These are phyloP conservation scores for Pseudorectes ferrugineus DNA, from an alignment of 2,113 vertebrate genomes.

Conservation along the genomic window DNA sequence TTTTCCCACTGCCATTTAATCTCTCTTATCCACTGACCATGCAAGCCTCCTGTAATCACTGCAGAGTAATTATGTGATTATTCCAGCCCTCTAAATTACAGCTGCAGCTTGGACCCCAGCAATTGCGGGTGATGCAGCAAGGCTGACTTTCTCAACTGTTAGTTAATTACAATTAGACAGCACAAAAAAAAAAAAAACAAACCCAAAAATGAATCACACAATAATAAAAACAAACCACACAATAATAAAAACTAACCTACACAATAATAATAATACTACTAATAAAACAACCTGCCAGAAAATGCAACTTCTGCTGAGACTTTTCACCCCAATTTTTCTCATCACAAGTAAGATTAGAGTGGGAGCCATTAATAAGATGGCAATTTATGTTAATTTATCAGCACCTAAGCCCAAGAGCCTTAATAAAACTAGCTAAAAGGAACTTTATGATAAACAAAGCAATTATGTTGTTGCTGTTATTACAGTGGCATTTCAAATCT, in stretches of 20 bases:
- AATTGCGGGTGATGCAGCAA: conserved; percentile 38
- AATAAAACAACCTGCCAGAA: not conserved
- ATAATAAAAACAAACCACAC: not conserved
- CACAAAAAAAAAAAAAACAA: not conserved
- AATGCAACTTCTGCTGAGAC: not conserved
- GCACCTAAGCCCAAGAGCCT: not conserved
- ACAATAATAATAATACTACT: not conserved
- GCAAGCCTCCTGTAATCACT: conserved; percentile 37
- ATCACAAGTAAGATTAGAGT: not conserved
- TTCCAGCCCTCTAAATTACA: conserved; percentile 61
- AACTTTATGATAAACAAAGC: conserved; percentile 1
- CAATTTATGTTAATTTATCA: conserved; percentile 44
- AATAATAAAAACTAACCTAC: not conserved
- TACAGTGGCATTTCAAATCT: not conserved
- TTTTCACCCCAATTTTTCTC: not conserved
- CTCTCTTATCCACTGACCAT: conserved; percentile 57
- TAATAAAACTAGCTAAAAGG: conserved; percentile 27
- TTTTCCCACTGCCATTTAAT: conserved; percentile 41
- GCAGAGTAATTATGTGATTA: conserved; percentile 65
- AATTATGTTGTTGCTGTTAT: not conserved
- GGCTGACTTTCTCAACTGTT: conserved; percentile 4
- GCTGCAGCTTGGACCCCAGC: conserved; percentile 35
- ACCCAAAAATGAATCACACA: not conserved
- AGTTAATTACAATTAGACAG: conserved; percentile 38
- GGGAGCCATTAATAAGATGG: conserved; percentile 19